Evolutionary conservation across 2,888 invertebrate species (phyloP).

Genomic region (Dastarcus helophoroides): DNA sequence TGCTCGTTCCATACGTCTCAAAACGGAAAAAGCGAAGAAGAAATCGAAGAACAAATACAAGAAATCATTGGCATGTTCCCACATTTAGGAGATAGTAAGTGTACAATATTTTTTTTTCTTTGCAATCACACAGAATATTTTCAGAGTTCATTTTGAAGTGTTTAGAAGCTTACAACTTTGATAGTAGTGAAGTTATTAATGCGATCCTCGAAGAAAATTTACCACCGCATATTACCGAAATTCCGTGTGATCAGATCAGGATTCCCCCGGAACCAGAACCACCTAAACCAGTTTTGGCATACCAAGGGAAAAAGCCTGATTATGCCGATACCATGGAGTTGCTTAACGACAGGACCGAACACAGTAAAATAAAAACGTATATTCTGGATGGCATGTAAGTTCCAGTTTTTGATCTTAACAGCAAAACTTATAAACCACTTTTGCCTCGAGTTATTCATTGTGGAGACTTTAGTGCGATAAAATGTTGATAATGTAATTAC

Average conservation of each 20-base stretch:
- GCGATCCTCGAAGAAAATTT: constrained; percentile 68
- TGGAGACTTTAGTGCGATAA: too few species aligned
- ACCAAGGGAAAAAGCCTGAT: constrained; percentile 50
- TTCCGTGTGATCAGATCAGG: constrained; percentile 33
- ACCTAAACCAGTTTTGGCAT: constrained; percentile 26
- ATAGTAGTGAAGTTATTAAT: constrained; percentile 67
- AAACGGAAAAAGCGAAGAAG: constrained; percentile 11
- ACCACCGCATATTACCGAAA: constrained; percentile 37
- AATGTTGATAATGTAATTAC: too few species aligned
- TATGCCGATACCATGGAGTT: constrained; percentile 49
- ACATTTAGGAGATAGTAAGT: constrained; percentile 61
- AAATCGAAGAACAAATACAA: constrained; percentile 35
- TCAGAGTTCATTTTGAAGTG: constrained; percentile 49
- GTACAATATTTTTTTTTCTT: constrained; percentile 3
- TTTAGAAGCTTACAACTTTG: constrained; percentile 63
- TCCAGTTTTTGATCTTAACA: constrained; percentile 9
- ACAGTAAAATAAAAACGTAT: constrained; percentile 32
- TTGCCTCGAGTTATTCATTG: too few species aligned
- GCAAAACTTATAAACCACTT: too few species aligned
- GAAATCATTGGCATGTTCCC: constrained; percentile 53
- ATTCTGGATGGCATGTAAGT: constrained; percentile 28
- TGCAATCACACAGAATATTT: neutral
- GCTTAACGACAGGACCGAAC: constrained; percentile 57
- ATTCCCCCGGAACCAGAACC: constrained; percentile 48
- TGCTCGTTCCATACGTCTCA: constrained; percentile 10